These are phyloP conservation scores for Calliphora vicina DNA, from an alignment of 1,140 invertebrate species.

Conservation along the genomic window DNA sequence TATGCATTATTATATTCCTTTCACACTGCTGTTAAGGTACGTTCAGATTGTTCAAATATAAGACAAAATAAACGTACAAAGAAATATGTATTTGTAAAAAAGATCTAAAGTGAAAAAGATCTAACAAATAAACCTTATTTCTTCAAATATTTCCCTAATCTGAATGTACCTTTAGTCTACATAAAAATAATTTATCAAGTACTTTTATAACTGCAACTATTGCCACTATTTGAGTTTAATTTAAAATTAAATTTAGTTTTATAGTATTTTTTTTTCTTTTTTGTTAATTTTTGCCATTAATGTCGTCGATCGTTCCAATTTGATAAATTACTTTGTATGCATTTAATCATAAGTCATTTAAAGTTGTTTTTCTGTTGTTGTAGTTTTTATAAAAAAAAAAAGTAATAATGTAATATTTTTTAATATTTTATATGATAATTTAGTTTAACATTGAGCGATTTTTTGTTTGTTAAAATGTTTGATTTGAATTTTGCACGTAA, in stretches of 20 bases:
- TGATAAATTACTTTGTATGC: slow-evolving; percentile 36
- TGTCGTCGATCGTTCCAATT: slow-evolving; percentile 36
- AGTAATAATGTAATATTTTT: background rate
- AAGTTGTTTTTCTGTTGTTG: background rate
- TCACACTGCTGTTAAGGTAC: no score
- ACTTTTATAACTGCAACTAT: background rate
- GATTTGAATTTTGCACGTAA: background rate
- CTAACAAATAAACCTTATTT: background rate
- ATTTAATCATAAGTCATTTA: slow-evolving; percentile 27
- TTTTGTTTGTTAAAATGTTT: background rate
- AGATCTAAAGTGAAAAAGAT: no score
- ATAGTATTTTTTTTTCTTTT: no score
- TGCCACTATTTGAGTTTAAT: background rate
- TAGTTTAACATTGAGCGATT: slow-evolving; percentile 21
- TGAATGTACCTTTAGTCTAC: no score
- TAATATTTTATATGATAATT: slow-evolving; percentile 10
- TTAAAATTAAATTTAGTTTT: background rate
- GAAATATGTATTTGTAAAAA: no score
- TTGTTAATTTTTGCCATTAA: background rate
- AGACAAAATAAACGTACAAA: no score
- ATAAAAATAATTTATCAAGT: no score
- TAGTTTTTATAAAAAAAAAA: background rate
- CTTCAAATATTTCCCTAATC: background rate
- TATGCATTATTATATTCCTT: no score
- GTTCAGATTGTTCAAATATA: no score